These are phyloP conservation scores for Acanthoscelides obtectus DNA, from an alignment of 2,888 invertebrate genomes.

Conservation along the genomic window DNA sequence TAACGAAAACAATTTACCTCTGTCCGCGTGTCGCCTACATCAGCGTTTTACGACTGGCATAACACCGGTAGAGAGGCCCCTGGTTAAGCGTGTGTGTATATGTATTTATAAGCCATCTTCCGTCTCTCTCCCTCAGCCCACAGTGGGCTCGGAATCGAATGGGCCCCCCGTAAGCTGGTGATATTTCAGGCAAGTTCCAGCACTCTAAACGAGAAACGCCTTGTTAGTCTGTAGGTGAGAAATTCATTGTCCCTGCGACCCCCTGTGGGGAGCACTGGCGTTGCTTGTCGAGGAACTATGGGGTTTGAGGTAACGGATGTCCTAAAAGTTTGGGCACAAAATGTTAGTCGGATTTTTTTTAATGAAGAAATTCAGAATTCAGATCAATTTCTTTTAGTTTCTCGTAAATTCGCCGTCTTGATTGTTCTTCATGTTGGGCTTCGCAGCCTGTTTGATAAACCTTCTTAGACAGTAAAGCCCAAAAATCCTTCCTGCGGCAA, in stretches of 20 bases:
- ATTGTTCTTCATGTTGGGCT: too few species aligned
- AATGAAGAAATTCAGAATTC: too few species aligned
- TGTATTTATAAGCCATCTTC: background rate
- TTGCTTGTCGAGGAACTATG: background rate
- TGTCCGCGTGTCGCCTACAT: background rate
- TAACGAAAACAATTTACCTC: background rate
- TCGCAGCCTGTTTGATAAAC: too few species aligned
- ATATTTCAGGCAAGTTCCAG: background rate
- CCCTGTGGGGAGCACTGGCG: slow-evolving; percentile 34
- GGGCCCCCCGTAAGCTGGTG: slow-evolving; percentile 36
- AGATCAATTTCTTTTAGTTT: too few species aligned
- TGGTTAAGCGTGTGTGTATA: background rate
- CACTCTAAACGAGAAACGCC: slow-evolving; percentile 32
- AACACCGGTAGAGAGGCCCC: background rate
- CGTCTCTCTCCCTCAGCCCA: background rate
- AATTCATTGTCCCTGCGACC: slow-evolving; percentile 47
- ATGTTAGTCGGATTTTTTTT: too few species aligned
- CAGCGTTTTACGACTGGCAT: background rate
- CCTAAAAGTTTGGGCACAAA: too few species aligned
- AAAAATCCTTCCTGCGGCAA: too few species aligned
- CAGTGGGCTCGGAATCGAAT: slow-evolving; percentile 26
- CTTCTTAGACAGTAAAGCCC: too few species aligned
- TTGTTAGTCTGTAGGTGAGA: slow-evolving; percentile 49
- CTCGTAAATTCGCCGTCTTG: too few species aligned
- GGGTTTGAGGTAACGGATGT: too few species aligned